These are phyloP conservation scores for Anisognathus igniventris DNA, from an alignment of 2,797 vertebrate genomes.

Conservation along the genomic window DNA sequence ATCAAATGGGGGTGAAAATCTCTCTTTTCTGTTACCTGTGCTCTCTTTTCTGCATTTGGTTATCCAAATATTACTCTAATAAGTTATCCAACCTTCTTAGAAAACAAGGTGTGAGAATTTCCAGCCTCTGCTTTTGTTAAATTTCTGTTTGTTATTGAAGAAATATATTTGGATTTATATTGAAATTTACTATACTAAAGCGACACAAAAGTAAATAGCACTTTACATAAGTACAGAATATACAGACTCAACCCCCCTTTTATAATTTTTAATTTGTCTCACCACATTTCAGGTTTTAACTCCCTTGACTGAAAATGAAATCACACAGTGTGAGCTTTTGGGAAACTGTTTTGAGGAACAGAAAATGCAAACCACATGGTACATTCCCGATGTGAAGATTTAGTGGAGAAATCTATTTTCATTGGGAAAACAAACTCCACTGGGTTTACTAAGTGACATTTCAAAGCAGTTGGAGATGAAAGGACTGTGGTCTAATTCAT, in stretches of 20 bases:
- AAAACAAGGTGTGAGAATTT: background rate
- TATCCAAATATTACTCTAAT: background rate
- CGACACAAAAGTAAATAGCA: background rate
- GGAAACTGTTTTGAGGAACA: background rate
- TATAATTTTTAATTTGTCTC: background rate
- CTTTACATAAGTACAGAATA: background rate
- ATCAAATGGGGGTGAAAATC: background rate
- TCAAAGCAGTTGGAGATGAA: constrained; percentile 46
- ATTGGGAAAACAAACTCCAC: constrained; percentile 10
- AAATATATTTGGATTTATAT: background rate
- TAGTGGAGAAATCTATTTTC: constrained; percentile 11
- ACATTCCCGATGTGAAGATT: background rate
- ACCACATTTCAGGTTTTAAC: background rate
- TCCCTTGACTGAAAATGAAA: background rate
- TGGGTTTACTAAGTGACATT: constrained; percentile 15
- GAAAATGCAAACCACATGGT: constrained; percentile 47
- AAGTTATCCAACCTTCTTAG: background rate
- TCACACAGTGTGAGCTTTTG: background rate
- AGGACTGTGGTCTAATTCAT: background rate
- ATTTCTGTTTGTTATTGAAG: background rate
- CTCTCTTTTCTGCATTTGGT: background rate
- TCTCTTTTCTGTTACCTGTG: background rate
- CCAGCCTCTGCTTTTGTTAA: background rate
- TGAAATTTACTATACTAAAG: background rate
- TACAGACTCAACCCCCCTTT: background rate